Evolutionary conservation across 2,888 invertebrate species (phyloP), one percentile per base, ranked within the genome.

Genomic region (Drosophila gaucha): DNA sequence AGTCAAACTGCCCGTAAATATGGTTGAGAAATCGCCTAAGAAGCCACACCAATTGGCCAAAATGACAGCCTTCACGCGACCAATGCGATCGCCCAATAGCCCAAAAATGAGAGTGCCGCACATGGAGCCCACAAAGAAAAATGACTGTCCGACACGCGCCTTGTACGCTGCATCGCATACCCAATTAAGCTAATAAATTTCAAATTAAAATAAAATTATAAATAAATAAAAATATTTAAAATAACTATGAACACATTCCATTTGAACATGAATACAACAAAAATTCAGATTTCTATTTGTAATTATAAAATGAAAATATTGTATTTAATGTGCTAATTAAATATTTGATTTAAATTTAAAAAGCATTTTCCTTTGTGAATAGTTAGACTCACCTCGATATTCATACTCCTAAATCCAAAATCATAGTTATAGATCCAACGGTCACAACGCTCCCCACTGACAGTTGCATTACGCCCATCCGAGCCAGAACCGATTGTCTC

Each of bases 71-170:
- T 93, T 93, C 14, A 94, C 89, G 18, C 94, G 91, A 10, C 90
- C 94, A 59, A 93, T 92, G 38, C 90, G 89, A 85, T 94, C 94
- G 1, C 94, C 93, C 57, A 94, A 80, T 44, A 93, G 80, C 1
- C 94, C 94, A 68, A 94, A 92, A n/a, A 90, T 70, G 6, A 94
- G 82, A 38, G 93, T 93, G 0, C 94, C 94, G 39, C 93, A 79
- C 24, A 94, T 92, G 16, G 94, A 93, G 6, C 94, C 94, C 47
- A 93, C 89, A 88, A 94, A 94, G 87, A 93, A 94, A 51, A 93
- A 90, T 2, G 93, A 93, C 80, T 94, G 94, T 0, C 94, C 93
- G 20, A 93, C 83, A 4, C 93, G 92, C 6, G 93, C 92, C 78
- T 93, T 93, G 92, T 94, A 94, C 38, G 92, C 91, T 10, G 93